A percentile compares a stretch with the other conserved stretches of the same genome.
These are phyloP conservation scores for Hemicentrotus pulcherrimus DNA, from an alignment of 35 echinoderm and acorn worm genomes.

Conservation along the genomic window DNA sequence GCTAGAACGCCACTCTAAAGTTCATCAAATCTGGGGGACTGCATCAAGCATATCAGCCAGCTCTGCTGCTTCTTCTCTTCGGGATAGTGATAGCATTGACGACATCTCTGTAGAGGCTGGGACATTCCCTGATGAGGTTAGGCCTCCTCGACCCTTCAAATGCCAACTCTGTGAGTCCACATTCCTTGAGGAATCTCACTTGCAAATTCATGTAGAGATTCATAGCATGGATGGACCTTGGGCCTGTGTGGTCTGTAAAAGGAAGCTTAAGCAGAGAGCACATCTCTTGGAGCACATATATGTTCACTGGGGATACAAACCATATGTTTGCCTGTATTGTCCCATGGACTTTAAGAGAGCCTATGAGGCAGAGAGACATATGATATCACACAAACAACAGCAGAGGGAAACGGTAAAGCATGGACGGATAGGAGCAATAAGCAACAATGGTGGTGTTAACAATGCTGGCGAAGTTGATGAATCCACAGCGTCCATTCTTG, in stretches of 20 bases:
- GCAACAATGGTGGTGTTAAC: neutral
- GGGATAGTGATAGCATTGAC: neutral
- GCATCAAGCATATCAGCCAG: neutral
- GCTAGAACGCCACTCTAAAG: slow-evolving; percentile 14
- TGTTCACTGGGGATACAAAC: slow-evolving; percentile 46
- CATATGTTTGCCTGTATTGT: neutral
- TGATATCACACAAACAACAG: slow-evolving; percentile 16
- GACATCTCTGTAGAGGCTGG: neutral
- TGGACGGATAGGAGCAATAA: neutral
- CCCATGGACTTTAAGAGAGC: slow-evolving; percentile 2
- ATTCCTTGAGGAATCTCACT: slow-evolving; percentile 31
- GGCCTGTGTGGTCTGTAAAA: neutral
- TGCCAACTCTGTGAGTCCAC: slow-evolving; percentile 42
- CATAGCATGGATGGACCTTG: slow-evolving; percentile 53
- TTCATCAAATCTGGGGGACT: slow-evolving; percentile 19
- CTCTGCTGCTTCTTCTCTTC: neutral
- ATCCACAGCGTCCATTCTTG: neutral
- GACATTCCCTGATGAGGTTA: neutral
- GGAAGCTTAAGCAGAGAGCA: slow-evolving; percentile 6
- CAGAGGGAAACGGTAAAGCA: neutral
- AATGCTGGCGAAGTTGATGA: neutral
- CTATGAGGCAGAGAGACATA: slow-evolving; percentile 38
- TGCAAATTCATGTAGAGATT: slow-evolving; percentile 48
- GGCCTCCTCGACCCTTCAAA: slow-evolving; percentile 16
- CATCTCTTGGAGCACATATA: slow-evolving; percentile 39